Base-by-base conservation (phyloP, 2,797 vertebrate genomes). In the Chaetophractus vellerosus region DNA sequence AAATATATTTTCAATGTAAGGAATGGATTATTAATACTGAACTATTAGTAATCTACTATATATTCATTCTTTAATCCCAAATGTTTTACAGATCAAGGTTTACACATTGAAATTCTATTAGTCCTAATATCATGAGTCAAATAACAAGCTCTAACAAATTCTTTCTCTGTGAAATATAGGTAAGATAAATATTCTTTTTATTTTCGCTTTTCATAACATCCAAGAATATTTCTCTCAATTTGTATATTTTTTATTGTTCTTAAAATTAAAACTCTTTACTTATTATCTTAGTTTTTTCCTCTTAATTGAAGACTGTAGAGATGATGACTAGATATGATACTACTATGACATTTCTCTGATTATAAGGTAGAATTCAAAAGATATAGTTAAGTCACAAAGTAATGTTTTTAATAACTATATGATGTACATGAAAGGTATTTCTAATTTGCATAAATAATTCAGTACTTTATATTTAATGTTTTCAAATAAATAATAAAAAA, bases 61-160 rank as follows among this genome's bases (percentile, higher is more conserved):
- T 79, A 66, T 81, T 86, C n/a, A 79, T 87, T 87, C 33, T 81
- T 79, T 78, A 68, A 61, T 76, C 33, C n/a, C 45, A 59, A 36
- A 19, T 80, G 68, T 26, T 50, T 80, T 78, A 69, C 50, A 68
- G 11, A 28, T 9, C 26, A 82, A 64, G 41, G n/a, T 36, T 74
- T 9, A 19, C 68, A 33, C 61, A 50, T 41, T 18, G 21, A 83
- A 48, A 66, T 52, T 48, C 19, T 83, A 28, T 28, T 45, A 26
- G 31, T 24, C 36, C 2, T 24, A 50, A 68, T 8, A 50, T 2
- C 23, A 26, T 50, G 12, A n/a, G 21, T 31, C n/a, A 68, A 68
- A 16, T 66, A 26, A 50, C 6, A n/a, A 68, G 48, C 9, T 16
- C 33, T 14, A 38, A 83, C 63, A 52, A 83, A 52, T 50, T 12